Conservation (phyloP, 2,888 invertebrate genomes). For the Hydropsyche betteni region DNA sequence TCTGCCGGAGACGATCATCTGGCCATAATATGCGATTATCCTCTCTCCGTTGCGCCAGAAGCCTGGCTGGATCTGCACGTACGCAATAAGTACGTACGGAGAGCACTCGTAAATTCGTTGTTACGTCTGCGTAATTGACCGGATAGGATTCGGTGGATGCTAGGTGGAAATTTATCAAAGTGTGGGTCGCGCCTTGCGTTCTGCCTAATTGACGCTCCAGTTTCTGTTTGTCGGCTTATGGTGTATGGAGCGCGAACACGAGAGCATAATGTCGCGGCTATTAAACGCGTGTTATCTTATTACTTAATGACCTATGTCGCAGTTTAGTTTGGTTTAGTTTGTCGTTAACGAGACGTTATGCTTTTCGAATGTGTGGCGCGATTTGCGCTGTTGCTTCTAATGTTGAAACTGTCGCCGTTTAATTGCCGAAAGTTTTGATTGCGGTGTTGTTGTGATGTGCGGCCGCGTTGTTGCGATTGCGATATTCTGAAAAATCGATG, state of each 20-base stretch:
- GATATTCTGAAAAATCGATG: no score
- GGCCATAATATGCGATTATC: no score
- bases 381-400: neutral
- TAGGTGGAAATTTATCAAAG: slow-evolving; percentile 12
- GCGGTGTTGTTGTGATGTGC: no score
- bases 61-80: no score
- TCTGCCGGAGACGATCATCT: no score
- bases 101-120: no score
- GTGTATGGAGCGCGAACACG: slow-evolving; percentile 1
- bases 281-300: slow-evolving; percentile 15
- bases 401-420: no score
- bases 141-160: neutral
- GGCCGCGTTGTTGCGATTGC: no score
- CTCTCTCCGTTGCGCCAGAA: no score
- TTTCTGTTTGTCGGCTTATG: neutral
- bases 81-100: no score
- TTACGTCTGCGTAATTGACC: no score
- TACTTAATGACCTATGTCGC: slow-evolving; percentile 19
- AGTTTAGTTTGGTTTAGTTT: slow-evolving; percentile 3
- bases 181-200: slow-evolving; percentile 7
- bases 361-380: neutral
- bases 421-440: no score
- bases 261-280: slow-evolving; percentile 12
- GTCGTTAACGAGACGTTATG: neutral
- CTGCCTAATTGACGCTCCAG: slow-evolving; percentile 13